Evolutionary conservation across 2,797 vertebrate genomes (phyloP).

Genomic region (Glossophaga mutica): DNA sequence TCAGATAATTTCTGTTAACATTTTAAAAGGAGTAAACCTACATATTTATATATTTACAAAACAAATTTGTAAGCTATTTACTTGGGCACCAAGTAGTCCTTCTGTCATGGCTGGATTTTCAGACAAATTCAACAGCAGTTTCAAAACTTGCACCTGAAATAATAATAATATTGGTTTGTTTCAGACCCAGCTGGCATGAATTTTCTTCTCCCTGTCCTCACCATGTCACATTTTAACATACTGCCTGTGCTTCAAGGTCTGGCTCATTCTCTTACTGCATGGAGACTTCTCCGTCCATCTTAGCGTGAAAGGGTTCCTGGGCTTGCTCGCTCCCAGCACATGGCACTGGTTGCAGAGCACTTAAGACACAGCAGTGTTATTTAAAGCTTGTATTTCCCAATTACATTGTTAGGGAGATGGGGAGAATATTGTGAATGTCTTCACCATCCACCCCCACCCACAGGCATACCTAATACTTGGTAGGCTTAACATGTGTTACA

Average conservation of each 20-base stretch:
- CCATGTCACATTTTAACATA: background rate
- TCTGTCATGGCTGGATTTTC: slow-evolving; percentile 91
- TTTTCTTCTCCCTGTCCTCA: background rate
- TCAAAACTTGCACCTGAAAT: slow-evolving; percentile 90
- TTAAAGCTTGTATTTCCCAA: background rate
- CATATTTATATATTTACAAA: background rate
- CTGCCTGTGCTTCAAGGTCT: background rate
- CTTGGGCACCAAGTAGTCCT: slow-evolving; percentile 91
- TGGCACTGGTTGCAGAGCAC: background rate
- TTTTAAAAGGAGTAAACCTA: background rate
- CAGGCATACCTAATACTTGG: background rate
- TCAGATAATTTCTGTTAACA: background rate
- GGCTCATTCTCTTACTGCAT: background rate
- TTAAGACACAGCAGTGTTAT: background rate
- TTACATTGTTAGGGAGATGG: background rate
- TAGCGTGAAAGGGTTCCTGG: background rate
- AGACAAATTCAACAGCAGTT: slow-evolving; percentile 95
- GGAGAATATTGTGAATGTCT: background rate
- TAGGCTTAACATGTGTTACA: background rate
- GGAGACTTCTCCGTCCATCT: background rate
- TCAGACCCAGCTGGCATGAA: background rate
- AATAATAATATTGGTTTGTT: background rate
- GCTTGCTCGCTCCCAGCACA: background rate
- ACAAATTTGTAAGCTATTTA: slow-evolving; percentile 72
- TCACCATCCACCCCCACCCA: background rate